Base-by-base conservation (phyloP, 2,113 vertebrate species). In the Sigmodon hispidus region DNA sequence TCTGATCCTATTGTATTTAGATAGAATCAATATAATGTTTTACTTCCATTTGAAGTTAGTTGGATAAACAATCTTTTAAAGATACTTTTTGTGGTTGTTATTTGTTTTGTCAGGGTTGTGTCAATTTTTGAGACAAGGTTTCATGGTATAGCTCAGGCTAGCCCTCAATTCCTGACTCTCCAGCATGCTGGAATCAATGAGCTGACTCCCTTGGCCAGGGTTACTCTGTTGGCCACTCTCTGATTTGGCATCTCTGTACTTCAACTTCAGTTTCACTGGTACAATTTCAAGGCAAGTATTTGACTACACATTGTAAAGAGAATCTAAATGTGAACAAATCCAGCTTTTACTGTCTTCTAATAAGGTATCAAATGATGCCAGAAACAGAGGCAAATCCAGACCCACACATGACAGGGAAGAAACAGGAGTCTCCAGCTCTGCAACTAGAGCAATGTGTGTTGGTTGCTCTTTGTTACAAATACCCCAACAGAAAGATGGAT, bases 261-360 rank as follows among this genome's bases (percentile, higher is more conserved):
- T 63, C 50, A 59, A 70, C 48, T 59, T 89, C 36, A 24, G 21
- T 67, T 50, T 31, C 65, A 40, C 59, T 9, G 31, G 45, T 26
- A 24, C 34, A 48, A 93, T 87, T 84, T 87, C 55, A 87, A 84
- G 36, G 70, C 57, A 87, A 65, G 21, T 84, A 52, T 72, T 93
- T 87, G 76, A 84, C 29, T 63, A 24, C 81, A 48, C 45, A 31
- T 48, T 86, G 83, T 22, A 84, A 84, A 88, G n/a, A 61, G n/a
- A 83, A 61, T 83, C 13, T 29, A 29, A 61, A 43, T 15, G 45
- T 69, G 48, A 86, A 91, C 59, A 45, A 91, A 69, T 73, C 85
- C 69, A 77, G 65, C 57, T 65, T 63, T 89, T n/a, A 87, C 50
- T 48, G 19, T 48, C n/a, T 95, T 67, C 70, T 88, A 89, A 86